Base-by-base conservation (phyloP, 2,888 invertebrate genomes). In the Lasioglossum leucozonium region DNA sequence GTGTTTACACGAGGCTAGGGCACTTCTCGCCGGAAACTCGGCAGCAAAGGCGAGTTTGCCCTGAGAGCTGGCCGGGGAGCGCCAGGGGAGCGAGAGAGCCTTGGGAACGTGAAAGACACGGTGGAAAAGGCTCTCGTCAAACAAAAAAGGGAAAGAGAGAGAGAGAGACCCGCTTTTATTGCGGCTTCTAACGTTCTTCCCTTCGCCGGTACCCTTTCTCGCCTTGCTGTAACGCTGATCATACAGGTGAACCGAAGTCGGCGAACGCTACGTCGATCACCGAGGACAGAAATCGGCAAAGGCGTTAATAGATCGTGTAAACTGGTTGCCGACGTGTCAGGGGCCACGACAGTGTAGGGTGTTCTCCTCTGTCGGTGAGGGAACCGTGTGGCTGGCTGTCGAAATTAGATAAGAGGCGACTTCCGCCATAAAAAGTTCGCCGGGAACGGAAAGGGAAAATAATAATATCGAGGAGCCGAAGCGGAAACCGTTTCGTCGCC, bases 1-100 rank as follows among this genome's bases (percentile, higher is more conserved):
- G 84, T 91, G 91, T 92, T 91, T 91, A 87, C 91, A 90, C 91
- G 89, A n/a, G 77, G 87, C 84, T 81, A 72, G 86, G 88, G 87
- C 79, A 65, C 87, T 89, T 91, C 90, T 85, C 87, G 87, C 91
- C 89, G 90, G 90, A 91, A 91, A 90, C 89, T 85, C 84, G 87
- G 82, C 87, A 82, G 79, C 87, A 75, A 69, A 62, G 67, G 81
- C 44, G 81, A 42, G 78, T 86, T 69, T 85, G 77, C 83, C 77
- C 79, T 80, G 85, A 55, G 55, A 55, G 55, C n/a, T 3, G 55
- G 11, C 11, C 55, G 55, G n/a, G 55, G n/a, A n/a, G n/a, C 55
- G 34, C 34, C 75, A 2, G 40, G 44, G 18, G 37, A 42, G 62
- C 13, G 0, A 77, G 85, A 84, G 58, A 55, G 55, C n/a, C 78